Percentiles rank a stretch among this genome's conserved stretches.
These are phyloP conservation scores for Crotalus viridis DNA, from an alignment of 2,113 vertebrate species.

Conservation along the genomic window DNA sequence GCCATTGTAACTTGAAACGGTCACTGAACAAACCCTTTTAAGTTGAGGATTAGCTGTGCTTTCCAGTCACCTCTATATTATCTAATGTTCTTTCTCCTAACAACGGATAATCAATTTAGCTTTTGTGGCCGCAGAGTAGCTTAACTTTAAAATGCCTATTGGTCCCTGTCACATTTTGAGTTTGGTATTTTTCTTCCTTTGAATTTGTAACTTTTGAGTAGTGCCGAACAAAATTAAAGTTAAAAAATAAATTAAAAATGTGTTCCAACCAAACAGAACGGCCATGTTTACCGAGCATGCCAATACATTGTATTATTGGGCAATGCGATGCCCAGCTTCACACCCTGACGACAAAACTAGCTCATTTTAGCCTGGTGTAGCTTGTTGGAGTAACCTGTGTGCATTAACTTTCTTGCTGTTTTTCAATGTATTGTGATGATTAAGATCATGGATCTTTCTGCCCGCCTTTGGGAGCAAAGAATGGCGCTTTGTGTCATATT, in stretches of 20 bases:
- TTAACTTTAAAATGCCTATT: not conserved
- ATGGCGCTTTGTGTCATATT: slow-evolving; percentile 67
- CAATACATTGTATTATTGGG: not conserved
- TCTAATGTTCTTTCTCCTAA: not conserved
- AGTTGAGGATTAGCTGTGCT: not conserved
- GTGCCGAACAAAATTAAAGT: not conserved
- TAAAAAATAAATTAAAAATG: not conserved
- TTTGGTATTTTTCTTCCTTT: not conserved
- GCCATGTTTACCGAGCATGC: not conserved
- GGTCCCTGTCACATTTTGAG: not conserved
- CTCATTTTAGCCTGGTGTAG: not conserved
- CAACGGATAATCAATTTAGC: not conserved
- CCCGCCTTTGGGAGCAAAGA: slow-evolving; percentile 56
- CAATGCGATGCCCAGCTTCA: not conserved
- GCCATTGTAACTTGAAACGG: not conserved
- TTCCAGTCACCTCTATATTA: not conserved
- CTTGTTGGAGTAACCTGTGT: not conserved
- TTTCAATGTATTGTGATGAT: not conserved
- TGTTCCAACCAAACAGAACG: not conserved
- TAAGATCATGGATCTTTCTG: slow-evolving; percentile 9
- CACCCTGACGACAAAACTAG: not conserved
- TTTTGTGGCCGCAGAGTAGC: not conserved
- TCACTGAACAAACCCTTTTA: not conserved
- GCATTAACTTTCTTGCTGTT: slow-evolving; percentile 31
- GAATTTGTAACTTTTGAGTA: not conserved